Base-by-base conservation (phyloP, 2,797 vertebrate species). In the Myiotriccus ornatus region DNA sequence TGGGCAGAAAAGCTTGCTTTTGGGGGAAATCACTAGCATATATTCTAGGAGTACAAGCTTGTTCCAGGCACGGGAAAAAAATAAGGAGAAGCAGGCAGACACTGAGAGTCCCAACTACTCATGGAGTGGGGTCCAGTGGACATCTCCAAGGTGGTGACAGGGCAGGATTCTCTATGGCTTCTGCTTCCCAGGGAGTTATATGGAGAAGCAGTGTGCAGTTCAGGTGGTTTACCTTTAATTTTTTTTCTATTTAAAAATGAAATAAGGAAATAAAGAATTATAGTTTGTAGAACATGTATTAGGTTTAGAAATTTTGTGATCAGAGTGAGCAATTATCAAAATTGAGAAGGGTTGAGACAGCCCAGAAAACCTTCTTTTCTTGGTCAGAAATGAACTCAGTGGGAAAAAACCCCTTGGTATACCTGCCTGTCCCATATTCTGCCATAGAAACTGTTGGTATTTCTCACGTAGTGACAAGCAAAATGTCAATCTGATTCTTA, bases 111-210 rank as follows among this genome's bases (percentile, higher is more conserved):
- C 15, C 60, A 35, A 7, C 12, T n/a, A 17, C 7, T 8, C 25
- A 35, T 2, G 6, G 10, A 44, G 23, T 24, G 15, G 17, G 12
- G 24, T 39, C 7, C 30, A 23, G 59, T 2, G 15, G 15, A 25
- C 6, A 34, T 13, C 32, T 65, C n/a, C 1, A 3, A 77, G 14
- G 7, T 39, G 19, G 4, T 32, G 16, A 11, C 34, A 68, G 18
- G 24, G 12, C 7, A 74, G 37, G 76, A 60, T 89, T 84, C 81
- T 6, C 10, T 17, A 43, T 34, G 19, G 17, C 11, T 14, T 62
- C 43, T 84, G 11, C 14, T 34, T 56, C 30, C 8, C 0, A 0
- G 6, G 5, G 5, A 60, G 10, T 3, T 39, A 2, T 7, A 21
- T n/a, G 22, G 20, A 63, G 21, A 5, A 34, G 30, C 21, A 81